Evolutionary conservation across 35 echinoderm and acorn worm species (phyloP).

Genomic region (Stichopus chloronotus): DNA sequence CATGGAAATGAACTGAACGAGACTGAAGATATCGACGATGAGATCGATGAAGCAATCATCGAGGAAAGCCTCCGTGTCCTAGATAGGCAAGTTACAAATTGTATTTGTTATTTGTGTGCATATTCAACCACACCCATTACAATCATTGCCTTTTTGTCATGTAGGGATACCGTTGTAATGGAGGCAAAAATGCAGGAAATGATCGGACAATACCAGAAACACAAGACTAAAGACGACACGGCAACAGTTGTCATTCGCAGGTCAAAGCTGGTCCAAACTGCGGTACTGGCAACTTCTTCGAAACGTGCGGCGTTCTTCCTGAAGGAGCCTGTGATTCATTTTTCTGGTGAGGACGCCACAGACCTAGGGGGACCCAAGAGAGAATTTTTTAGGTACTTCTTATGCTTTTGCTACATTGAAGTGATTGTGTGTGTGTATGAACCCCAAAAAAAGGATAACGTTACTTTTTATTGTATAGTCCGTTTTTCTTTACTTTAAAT

Average conservation of each 20-base stretch:
- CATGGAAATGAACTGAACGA: background rate
- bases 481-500: too few species aligned
- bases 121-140: too few species aligned
- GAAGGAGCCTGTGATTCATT: background rate
- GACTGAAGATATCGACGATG: background rate
- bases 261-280: background rate
- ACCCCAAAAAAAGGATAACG: too few species aligned
- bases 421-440: too few species aligned
- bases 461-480: too few species aligned
- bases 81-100: background rate
- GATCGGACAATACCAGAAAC: background rate
- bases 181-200: background rate
- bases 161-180: background rate
- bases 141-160: background rate
- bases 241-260: conserved; percentile 5
- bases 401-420: too few species aligned
- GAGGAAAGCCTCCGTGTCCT: conserved; percentile 29
- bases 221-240: background rate
- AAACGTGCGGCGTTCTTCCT: background rate
- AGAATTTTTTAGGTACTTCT: background rate
- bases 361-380: background rate
- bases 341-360: background rate
- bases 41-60: conserved; percentile 13
- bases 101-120: too few species aligned
- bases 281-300: background rate